phyloP scores from a whole-genome alignment of 2,888 invertebrate species.

The Cephonodes hylas region DNA sequence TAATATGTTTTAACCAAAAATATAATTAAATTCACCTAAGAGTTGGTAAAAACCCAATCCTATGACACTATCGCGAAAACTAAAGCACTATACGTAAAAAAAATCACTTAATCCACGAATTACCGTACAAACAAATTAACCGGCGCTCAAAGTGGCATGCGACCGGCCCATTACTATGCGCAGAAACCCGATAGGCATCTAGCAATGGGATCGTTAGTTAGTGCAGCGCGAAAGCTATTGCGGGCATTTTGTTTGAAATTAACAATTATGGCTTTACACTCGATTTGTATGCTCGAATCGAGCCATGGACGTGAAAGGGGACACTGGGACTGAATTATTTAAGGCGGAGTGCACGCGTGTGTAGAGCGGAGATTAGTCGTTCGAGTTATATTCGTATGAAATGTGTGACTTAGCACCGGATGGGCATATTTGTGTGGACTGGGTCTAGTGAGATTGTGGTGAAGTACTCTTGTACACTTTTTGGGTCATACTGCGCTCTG shows the following conservation, averaged over 20 bases:
- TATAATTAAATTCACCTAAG: no score
- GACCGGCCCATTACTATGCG: conserved; percentile 44
- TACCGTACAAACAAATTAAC: background rate
- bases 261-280: conserved; percentile 73
- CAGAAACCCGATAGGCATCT: conserved; percentile 79
- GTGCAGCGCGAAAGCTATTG: conserved; percentile 68
- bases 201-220: conserved; percentile 77
- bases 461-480: no score
- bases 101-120: background rate
- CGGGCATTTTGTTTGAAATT: conserved; percentile 75
- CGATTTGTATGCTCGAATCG: conserved; percentile 64
- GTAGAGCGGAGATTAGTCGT: background rate
- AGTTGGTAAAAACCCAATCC: no score
- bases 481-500: no score
- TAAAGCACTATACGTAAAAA: background rate
- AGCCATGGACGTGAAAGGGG: conserved; percentile 38
- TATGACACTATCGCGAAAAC: no score
- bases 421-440: no score
- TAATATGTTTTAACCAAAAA: no score
- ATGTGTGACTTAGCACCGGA: no score
- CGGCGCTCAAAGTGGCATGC: conserved; percentile 12
- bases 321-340: conserved; percentile 14
- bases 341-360: background rate
- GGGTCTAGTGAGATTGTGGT: no score
- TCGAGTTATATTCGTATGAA: no score